Evolutionary conservation across 2,888 invertebrate species (phyloP), one percentile per base, ranked within the genome.

Genomic region (Cephus pygmeus): DNA sequence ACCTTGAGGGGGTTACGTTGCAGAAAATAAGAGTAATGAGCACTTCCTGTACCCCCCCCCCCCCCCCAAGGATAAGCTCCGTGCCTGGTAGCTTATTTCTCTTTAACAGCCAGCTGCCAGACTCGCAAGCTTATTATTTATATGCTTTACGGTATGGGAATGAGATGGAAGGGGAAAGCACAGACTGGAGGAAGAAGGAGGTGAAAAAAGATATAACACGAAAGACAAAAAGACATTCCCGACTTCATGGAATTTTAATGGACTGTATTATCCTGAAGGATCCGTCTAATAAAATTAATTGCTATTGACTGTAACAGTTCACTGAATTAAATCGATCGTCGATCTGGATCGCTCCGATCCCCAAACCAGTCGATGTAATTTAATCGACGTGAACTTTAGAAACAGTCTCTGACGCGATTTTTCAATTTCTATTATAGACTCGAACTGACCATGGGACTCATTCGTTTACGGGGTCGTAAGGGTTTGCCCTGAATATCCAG

Each of bases 21-120:
- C 77, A 80, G 79, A 71, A 82, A 83, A 75, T 68, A 78, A 75
- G 34, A 83, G 81, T 82, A 83, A 83, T 81, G 83, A 83, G 83
- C 79, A 79, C 79, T 84, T 76, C 73, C 73, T 69, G 77, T 69
- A 34, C 40, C 31, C 33, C 33, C 33, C 33, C 33, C 33, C 33
- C 33, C 33, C 33, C 33, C 4, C 33, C 0, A 33, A 75, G 80
- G 80, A 83, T 80, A 80, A 83, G 80, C 82, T 80, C 79, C 77
- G 15, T 71, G 80, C 73, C 81, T 76, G 79, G 69, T 79, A 79
- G 82, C 83, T 84, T 81, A 83, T 82, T 85, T 83, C 84, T 81
- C 78, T 80, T 81, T 75, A 77, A 81, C 78, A 83, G 83, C 81
- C 73, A 75, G 79, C 79, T 80, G 78, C 80, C 82, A 76, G 76